phyloP scores from a whole-genome alignment of 1,140 invertebrate genomes.

The Drosophila kanapiae region DNA sequence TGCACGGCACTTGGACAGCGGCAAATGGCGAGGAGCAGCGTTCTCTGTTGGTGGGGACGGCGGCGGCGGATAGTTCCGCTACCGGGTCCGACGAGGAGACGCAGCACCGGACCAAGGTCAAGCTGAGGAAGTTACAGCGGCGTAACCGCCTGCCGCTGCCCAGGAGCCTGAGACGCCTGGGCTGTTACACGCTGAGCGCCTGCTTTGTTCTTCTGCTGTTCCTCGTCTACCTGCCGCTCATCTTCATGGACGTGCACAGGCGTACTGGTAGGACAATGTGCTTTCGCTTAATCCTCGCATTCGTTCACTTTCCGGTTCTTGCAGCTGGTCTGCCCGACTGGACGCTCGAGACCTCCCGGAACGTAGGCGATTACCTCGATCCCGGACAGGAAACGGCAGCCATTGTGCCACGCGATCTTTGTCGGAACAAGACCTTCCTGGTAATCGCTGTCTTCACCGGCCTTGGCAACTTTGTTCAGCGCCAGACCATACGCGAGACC shows the following conservation, averaged over 20 bases:
- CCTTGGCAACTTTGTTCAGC: constrained; percentile 88
- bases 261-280: constrained; percentile 43
- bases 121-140: constrained; percentile 30
- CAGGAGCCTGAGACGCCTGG: constrained; percentile 38
- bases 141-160: constrained; percentile 44
- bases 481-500: constrained; percentile 91
- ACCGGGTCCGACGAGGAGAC: constrained; percentile 46
- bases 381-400: constrained; percentile 89
- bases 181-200: constrained; percentile 30
- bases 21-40: constrained; percentile 47
- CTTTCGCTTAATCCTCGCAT: background rate
- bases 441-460: constrained; percentile 92
- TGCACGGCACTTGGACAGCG: constrained; percentile 12
- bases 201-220: constrained; percentile 34
- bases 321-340: constrained; percentile 87
- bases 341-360: constrained; percentile 90
- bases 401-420: constrained; percentile 88
- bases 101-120: constrained; percentile 21
- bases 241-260: constrained; percentile 57
- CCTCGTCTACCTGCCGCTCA: constrained; percentile 58
- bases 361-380: constrained; percentile 89
- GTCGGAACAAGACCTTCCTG: constrained; percentile 87
- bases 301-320: constrained; percentile 4
- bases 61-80: constrained; percentile 19
- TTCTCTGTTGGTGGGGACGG: constrained; percentile 41